phyloP scores from a whole-genome alignment of 2,888 invertebrate species.

The Agriotes lineatus region DNA sequence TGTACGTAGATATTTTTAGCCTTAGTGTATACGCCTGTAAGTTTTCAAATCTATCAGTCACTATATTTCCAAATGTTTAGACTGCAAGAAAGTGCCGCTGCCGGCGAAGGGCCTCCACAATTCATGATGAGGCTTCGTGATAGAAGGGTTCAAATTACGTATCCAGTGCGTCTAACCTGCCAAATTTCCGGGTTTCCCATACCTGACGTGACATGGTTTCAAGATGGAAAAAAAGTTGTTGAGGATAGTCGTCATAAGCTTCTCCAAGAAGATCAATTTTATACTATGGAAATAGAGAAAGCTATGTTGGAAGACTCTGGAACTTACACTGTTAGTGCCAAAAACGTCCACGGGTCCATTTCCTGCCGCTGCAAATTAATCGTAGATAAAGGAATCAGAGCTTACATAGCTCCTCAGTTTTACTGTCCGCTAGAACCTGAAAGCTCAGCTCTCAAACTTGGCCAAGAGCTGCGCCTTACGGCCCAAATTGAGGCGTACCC shows the following conservation, averaged over 20 bases:
- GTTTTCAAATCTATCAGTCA: no score
- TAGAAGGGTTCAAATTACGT: constrained; percentile 84
- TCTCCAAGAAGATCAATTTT: constrained; percentile 82
- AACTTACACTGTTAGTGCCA: constrained; percentile 82
- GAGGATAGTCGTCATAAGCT: constrained; percentile 74
- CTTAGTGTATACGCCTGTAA: no score
- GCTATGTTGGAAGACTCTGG: constrained; percentile 85
- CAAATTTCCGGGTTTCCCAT: constrained; percentile 83
- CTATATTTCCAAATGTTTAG: constrained; percentile 31
- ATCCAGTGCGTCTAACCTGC: constrained; percentile 88
- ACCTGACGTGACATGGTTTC: constrained; percentile 86
- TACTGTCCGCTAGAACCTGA: constrained; percentile 76
- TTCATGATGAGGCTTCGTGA: constrained; percentile 89
- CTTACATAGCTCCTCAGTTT: constrained; percentile 85
- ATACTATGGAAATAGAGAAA: constrained; percentile 87
- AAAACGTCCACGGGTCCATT: constrained; percentile 85
- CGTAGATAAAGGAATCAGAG: constrained; percentile 86
- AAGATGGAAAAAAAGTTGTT: constrained; percentile 76
- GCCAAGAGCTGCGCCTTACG: constrained; percentile 68
- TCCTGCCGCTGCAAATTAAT: constrained; percentile 81
- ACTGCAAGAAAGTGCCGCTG: constrained; percentile 60
- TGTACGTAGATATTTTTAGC: no score
- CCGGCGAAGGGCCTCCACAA: constrained; percentile 76
- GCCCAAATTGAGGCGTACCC: constrained; percentile 76
- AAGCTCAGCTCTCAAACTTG: constrained; percentile 72